Base-by-base conservation (phyloP, 2,797 vertebrate species). In the Cyclura pinguis region DNA sequence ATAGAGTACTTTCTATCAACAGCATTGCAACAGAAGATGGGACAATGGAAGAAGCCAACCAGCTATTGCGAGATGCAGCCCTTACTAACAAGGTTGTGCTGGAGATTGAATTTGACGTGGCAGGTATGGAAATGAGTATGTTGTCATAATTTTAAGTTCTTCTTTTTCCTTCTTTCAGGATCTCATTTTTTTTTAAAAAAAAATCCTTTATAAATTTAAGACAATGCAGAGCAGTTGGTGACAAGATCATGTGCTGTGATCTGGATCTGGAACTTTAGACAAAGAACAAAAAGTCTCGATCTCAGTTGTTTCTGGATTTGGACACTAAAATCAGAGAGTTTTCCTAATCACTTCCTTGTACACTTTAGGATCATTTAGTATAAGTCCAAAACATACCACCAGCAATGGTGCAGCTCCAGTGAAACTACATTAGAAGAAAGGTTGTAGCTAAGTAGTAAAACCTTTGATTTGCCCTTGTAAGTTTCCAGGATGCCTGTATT, bases 31-130 rank as follows among this genome's bases (percentile, higher is more conserved):
- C 99, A 0, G 99, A 99, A 93, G 99, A 99, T 0, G 99, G 99
- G 38, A 99, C 99, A 0, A 97, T 99, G 93, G 99, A 99, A 92
- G 99, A 99, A 82, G 99, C 99, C 95, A 99, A 98, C 95, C 99
- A 99, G 97, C 98, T 99, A 7, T 96, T 99, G 90, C 97, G 99
- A 57, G 98, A 99, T 0, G 99, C 99, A 0, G 99, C 99, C 0
- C 96, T 99, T 92, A 97, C 98, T 22, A 99, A 98, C 95, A 99
- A 98, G 94, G 99, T 99, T 50, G 94, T 98, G 2, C 96, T 99
- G 1, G 99, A 99, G 95, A 96, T 99, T 0, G 99, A 99, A 86
- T 99, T 99, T 1, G 99, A 99, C 6, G 99, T 99, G 0, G 99
- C 99, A 93, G 99, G 99, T 99, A 92, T 0, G 67, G 72, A 77